These are phyloP conservation scores for Sipha maydis DNA, from an alignment of 2,888 invertebrate genomes.

Conservation along the genomic window DNA sequence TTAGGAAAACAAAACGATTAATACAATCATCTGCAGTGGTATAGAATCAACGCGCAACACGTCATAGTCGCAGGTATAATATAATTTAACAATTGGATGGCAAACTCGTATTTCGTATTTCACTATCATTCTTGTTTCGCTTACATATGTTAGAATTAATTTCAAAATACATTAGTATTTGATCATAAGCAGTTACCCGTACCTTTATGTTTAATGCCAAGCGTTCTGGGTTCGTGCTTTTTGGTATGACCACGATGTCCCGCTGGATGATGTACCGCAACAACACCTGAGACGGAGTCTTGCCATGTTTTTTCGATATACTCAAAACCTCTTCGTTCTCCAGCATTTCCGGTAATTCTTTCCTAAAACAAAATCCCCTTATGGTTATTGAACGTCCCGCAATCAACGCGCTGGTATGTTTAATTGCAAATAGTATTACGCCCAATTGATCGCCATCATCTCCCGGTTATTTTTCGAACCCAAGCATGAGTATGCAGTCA, in stretches of 20 bases:
- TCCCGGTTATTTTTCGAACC: slow-evolving; percentile 74
- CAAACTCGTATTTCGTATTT: no score
- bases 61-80: no score
- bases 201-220: slow-evolving; percentile 39
- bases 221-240: slow-evolving; percentile 74
- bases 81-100: no score
- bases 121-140: no score
- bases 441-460: neutral
- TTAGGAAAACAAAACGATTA: neutral
- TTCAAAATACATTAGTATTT: no score
- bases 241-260: slow-evolving; percentile 81
- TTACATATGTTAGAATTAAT: no score
- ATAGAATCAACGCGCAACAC: no score
- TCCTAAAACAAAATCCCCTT: neutral
- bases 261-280: slow-evolving; percentile 78
- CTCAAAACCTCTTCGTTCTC: slow-evolving; percentile 77
- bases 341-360: slow-evolving; percentile 72
- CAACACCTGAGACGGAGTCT: slow-evolving; percentile 77
- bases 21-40: no score
- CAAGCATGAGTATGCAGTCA: slow-evolving; percentile 84
- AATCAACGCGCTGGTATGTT: neutral
- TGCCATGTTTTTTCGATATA: slow-evolving; percentile 74
- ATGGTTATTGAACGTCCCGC: neutral
- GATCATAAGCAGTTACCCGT: neutral
- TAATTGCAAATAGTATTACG: neutral